Evolutionary conservation across 2,888 invertebrate species (phyloP).

Genomic region (Nineta flava): DNA sequence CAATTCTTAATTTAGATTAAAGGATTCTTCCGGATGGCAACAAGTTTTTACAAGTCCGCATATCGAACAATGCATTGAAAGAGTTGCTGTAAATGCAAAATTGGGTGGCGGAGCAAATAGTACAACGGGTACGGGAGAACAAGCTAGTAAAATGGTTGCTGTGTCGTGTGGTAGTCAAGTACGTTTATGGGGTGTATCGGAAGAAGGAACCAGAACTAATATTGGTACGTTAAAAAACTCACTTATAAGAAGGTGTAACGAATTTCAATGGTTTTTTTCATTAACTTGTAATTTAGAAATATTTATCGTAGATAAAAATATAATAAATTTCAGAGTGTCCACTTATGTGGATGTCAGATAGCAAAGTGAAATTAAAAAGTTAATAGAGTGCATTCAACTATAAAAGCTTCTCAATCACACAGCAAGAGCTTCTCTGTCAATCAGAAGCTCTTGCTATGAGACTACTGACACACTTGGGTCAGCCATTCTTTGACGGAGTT

Average conservation of each 20-base stretch:
- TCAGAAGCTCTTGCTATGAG: no score
- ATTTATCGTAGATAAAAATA: no score
- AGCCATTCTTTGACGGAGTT: no score
- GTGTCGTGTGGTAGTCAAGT: constrained; percentile 64
- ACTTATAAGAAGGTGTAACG: background rate
- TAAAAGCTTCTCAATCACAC: no score
- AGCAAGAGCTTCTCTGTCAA: no score
- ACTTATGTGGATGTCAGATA: no score
- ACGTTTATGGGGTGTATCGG: constrained; percentile 63
- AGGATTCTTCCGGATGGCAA: constrained; percentile 95
- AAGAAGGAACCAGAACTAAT: constrained; percentile 56
- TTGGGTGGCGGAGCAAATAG: constrained; percentile 28
- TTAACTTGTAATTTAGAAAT: no score
- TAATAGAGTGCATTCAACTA: no score
- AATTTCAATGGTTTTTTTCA: background rate
- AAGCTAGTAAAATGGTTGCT: constrained; percentile 64
- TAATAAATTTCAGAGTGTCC: no score
- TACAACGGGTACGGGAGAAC: constrained; percentile 33
- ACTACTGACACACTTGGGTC: no score
- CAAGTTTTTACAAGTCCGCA: constrained; percentile 86
- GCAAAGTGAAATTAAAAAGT: no score
- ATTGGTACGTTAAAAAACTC: constrained; percentile 36
- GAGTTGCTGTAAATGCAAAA: constrained; percentile 76
- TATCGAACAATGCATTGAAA: constrained; percentile 75
- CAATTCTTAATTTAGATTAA: constrained; percentile 40